Conservation (phyloP, 92 coral and sea anemone species). For the Anthopleura xanthogrammica region DNA sequence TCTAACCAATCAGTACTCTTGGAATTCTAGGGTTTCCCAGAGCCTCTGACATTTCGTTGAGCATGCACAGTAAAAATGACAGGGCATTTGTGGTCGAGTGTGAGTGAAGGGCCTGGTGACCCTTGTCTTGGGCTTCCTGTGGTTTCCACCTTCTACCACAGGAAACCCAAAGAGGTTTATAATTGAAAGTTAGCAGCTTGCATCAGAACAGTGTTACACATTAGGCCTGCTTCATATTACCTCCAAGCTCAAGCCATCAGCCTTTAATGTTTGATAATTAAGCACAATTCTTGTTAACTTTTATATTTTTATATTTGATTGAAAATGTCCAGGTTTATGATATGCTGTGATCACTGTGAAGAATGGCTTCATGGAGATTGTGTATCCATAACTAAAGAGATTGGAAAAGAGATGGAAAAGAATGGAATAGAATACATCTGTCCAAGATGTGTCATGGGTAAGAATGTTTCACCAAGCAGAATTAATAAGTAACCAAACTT, state of each 20-base stretch:
- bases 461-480: neutral
- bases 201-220: neutral
- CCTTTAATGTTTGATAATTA: neutral
- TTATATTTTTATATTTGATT: neutral
- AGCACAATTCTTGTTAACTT: neutral
- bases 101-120: neutral
- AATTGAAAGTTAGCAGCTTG: neutral
- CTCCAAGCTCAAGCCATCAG: neutral
- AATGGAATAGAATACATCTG: conserved; percentile 80
- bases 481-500: too few relatives aligned
- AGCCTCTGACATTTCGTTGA: too few relatives aligned
- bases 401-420: conserved; percentile 90
- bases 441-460: conserved; percentile 85
- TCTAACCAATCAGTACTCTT: too few relatives aligned
- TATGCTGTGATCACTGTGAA: conserved; percentile 93
- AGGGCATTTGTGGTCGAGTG: too few relatives aligned
- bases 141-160: neutral
- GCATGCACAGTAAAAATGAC: too few relatives aligned
- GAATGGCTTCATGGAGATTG: conserved; percentile 99
- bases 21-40: too few relatives aligned
- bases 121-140: neutral
- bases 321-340: conserved; percentile 80
- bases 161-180: neutral
- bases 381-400: conserved; percentile 90
- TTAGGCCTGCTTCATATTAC: neutral